Evolutionary conservation across 1,140 invertebrate genomes (phyloP).

Genomic region (Dendroctonus ponderosae): DNA sequence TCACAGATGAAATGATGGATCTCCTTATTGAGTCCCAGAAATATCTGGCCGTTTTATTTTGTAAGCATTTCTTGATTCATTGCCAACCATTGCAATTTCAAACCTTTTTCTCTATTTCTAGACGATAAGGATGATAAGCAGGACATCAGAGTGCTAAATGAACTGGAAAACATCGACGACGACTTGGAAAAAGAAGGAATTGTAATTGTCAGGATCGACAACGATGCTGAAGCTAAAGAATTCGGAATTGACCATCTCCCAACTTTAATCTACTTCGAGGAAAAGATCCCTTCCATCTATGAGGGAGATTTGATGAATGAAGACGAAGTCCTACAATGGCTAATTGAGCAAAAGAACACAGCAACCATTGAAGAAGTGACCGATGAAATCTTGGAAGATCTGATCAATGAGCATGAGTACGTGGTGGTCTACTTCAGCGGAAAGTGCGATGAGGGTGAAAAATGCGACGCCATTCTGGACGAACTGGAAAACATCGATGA

Average conservation of each 20-base stretch:
- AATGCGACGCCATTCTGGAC: constrained; percentile 79
- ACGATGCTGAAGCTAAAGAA: constrained; percentile 84
- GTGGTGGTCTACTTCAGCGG: constrained; percentile 93
- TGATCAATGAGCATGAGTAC: constrained; percentile 90
- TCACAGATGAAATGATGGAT: constrained; percentile 93
- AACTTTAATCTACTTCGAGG: constrained; percentile 86
- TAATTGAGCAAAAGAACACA: constrained; percentile 85
- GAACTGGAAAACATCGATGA: constrained; percentile 92
- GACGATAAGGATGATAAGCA: constrained; percentile 89
- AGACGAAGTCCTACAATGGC: constrained; percentile 83
- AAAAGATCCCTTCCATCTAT: constrained; percentile 87
- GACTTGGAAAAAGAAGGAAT: constrained; percentile 87
- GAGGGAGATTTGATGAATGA: constrained; percentile 90
- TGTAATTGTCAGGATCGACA: constrained; percentile 85
- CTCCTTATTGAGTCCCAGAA: constrained; percentile 78
- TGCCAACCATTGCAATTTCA: not conserved
- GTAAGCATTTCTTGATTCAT: constrained; percentile 57
- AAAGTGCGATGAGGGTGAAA: constrained; percentile 75
- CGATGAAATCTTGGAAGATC: constrained; percentile 82
- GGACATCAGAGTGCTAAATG: constrained; percentile 82
- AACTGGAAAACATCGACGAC: constrained; percentile 91
- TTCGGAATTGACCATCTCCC: constrained; percentile 89
- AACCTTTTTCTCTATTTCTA: constrained; percentile 47
- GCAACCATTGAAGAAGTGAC: constrained; percentile 94
- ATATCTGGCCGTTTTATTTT: constrained; percentile 82